A percentile compares a stretch with the other conserved stretches of the same genome.
phyloP scores from a whole-genome alignment of 2,888 invertebrate species.

The Sesamia inferens region DNA sequence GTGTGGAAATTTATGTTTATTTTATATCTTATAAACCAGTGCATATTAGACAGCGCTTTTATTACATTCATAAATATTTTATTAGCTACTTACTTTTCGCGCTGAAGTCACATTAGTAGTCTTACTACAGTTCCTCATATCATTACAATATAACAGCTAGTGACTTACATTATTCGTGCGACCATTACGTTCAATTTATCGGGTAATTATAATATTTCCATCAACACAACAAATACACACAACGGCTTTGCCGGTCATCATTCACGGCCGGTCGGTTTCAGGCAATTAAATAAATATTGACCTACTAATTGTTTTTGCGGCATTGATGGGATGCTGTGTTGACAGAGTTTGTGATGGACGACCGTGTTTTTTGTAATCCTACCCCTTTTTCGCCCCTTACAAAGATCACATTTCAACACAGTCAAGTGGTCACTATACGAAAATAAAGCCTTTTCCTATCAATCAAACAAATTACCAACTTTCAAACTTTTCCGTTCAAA shows the following conservation, averaged over 20 bases:
- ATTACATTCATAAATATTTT: constrained; percentile 55
- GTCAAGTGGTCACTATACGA: constrained; percentile 64
- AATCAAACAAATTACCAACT: constrained; percentile 66
- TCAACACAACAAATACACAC: constrained; percentile 62
- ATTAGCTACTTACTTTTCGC: constrained; percentile 37
- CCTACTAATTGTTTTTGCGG: constrained; percentile 89
- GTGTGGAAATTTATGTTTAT: constrained; percentile 12
- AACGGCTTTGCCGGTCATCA: constrained; percentile 75
- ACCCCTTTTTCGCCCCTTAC: constrained; percentile 75
- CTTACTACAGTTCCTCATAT: constrained; percentile 16
- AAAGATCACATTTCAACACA: constrained; percentile 76
- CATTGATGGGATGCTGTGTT: constrained; percentile 83
- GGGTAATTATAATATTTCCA: constrained; percentile 52
- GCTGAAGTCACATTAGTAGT: constrained; percentile 31
- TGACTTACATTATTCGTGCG: constrained; percentile 15
- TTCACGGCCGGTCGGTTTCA: constrained; percentile 75
- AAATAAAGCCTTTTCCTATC: constrained; percentile 66
- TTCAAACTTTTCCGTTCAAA: constrained; percentile 68
- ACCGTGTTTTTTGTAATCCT: constrained; percentile 82
- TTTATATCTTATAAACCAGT: constrained; percentile 40
- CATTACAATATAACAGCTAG: constrained; percentile 11
- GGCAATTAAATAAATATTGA: constrained; percentile 88
- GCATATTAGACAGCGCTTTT: constrained; percentile 54
- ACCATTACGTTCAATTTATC: constrained; percentile 49
- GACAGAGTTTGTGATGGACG: constrained; percentile 87